phyloP scores from a whole-genome alignment of 2,113 vertebrate species.

The Datnioides undecimradiatus region DNA sequence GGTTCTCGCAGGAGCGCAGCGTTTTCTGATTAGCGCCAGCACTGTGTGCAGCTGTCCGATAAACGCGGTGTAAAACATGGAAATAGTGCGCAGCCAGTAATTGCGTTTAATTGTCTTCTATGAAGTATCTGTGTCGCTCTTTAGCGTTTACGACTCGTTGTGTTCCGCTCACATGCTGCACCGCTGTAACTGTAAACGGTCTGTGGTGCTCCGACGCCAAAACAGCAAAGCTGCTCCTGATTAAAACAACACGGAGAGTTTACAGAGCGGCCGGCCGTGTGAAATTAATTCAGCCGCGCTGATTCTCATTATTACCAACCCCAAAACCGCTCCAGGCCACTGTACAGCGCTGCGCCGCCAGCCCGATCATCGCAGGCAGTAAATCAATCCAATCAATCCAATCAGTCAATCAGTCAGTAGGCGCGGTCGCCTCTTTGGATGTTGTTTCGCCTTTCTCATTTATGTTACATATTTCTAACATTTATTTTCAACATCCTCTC shows the following conservation, averaged over 20 bases:
- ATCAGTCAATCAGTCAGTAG: too few relatives aligned
- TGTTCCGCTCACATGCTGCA: slow-evolving; percentile 15
- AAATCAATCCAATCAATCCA: too few relatives aligned
- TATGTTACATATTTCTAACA: not conserved
- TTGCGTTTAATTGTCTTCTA: not conserved
- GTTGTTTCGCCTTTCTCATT: too few relatives aligned
- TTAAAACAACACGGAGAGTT: slow-evolving; percentile 78
- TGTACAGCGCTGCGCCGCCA: too few relatives aligned
- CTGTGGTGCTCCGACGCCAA: slow-evolving; percentile 81
- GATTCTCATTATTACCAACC: slow-evolving; percentile 53
- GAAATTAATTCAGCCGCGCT: slow-evolving; percentile 68
- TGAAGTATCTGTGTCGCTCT: not conserved
- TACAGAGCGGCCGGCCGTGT: slow-evolving; percentile 59
- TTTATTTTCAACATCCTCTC: not conserved
- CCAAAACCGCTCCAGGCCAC: not conserved
- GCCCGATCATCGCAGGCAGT: too few relatives aligned
- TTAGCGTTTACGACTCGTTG: slow-evolving; percentile 19
- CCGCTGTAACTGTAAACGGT: slow-evolving; percentile 66
- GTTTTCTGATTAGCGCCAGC: too few relatives aligned
- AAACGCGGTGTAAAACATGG: too few relatives aligned
- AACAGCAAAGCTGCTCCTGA: slow-evolving; percentile 82
- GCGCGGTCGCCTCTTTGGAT: too few relatives aligned
- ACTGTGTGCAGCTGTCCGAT: too few relatives aligned
- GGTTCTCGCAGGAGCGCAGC: too few relatives aligned
- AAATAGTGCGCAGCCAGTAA: too few relatives aligned